These are phyloP conservation scores for Girardia tigrina DNA, from an alignment of 2,888 invertebrate genomes.

Conservation along the genomic window DNA sequence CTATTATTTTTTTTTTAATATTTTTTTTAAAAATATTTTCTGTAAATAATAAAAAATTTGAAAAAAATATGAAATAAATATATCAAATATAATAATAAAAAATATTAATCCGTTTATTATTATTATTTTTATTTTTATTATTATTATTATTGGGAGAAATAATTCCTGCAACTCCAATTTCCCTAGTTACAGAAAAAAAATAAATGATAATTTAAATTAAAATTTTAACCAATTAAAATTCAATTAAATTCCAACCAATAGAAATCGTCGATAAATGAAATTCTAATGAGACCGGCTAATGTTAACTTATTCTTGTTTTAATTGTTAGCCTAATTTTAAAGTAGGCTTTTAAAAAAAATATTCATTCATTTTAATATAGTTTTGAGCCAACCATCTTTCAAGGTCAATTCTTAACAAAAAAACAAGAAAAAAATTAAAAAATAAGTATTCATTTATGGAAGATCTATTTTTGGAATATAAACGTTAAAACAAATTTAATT, in stretches of 20 bases:
- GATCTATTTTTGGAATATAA: slow-evolving; percentile 14
- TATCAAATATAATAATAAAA: too few relatives aligned
- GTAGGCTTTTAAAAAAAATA: neutral
- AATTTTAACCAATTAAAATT: neutral
- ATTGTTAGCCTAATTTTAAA: slow-evolving; percentile 19
- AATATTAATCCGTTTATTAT: too few relatives aligned
- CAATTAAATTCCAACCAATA: slow-evolving; percentile 13
- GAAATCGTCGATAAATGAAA: neutral
- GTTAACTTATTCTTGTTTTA: slow-evolving; percentile 4
- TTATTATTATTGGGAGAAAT: too few relatives aligned
- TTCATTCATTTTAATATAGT: neutral
- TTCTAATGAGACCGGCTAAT: neutral
- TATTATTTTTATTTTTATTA: too few relatives aligned
- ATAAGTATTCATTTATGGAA: neutral
- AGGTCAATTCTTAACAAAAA: neutral
- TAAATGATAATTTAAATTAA: neutral
- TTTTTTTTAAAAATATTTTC: too few relatives aligned
- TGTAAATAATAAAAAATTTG: too few relatives aligned
- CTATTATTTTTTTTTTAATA: neutral
- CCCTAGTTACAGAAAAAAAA: neutral
- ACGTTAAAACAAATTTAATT: neutral
- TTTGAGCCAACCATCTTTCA: neutral
- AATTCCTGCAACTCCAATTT: too few relatives aligned
- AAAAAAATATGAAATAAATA: too few relatives aligned
- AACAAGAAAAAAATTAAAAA: neutral